A percentile compares a stretch with the other conserved stretches of the same genome.
These are phyloP conservation scores for Hestina assimilis DNA, from an alignment of 1,140 invertebrate genomes.

Conservation along the genomic window DNA sequence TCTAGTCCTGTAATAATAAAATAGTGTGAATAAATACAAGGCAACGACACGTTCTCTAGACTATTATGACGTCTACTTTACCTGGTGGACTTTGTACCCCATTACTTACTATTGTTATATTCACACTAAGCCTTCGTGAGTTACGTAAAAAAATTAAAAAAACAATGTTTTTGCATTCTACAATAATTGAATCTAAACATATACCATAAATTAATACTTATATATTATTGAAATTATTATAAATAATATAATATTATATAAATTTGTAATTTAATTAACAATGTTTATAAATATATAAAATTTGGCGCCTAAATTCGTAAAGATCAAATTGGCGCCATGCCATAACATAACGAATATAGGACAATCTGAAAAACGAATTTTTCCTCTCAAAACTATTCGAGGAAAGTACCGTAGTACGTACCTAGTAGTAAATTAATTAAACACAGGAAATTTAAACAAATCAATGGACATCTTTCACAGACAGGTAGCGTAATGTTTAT, in stretches of 20 bases:
- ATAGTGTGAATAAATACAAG: conserved; percentile 12
- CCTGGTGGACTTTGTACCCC: conserved; percentile 75
- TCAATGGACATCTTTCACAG: too few species aligned
- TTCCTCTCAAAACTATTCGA: conserved; percentile 2
- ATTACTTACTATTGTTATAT: conserved; percentile 56
- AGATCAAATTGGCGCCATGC: conserved; percentile 25
- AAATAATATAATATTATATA: too few species aligned
- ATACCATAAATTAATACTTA: too few species aligned
- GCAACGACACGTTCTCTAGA: conserved; percentile 9
- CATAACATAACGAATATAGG: conserved; percentile 42
- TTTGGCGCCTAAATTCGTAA: conserved; percentile 41
- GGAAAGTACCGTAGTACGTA: neutral
- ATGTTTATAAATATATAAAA: neutral
- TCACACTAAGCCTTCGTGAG: too few species aligned
- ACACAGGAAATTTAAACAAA: too few species aligned
- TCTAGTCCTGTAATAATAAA: neutral
- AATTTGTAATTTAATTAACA: conserved; percentile 3
- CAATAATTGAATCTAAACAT: too few species aligned
- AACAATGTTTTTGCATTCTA: too few species aligned
- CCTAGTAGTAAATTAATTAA: too few species aligned
- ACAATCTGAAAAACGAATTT: conserved; percentile 22
- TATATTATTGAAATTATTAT: too few species aligned
- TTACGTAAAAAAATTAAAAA: too few species aligned
- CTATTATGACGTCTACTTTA: conserved; percentile 33
- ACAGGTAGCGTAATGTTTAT: too few species aligned